Base-by-base conservation (phyloP, 92 coral and sea anemone genomes). In the Porites divaricata region DNA sequence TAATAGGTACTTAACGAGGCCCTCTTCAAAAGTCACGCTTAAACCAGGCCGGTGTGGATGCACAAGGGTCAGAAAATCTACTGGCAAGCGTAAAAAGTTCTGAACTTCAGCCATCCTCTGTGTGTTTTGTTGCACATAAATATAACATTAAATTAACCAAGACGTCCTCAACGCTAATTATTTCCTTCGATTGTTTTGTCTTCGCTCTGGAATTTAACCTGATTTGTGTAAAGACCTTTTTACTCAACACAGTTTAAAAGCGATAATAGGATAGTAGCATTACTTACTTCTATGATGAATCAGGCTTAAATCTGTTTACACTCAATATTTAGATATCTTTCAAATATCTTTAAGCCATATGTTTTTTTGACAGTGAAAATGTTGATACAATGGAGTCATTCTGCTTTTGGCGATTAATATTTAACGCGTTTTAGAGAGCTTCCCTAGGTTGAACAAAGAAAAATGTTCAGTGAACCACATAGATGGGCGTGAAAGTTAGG, bases 351-450 rank as follows among this genome's bases (percentile, higher is more conserved):
- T 20, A 7, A 2, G 2, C 70, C 17, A 19, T 28, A 41, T 20
- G 41, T 14, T 71, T 15, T 15, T 54, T 81, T 41, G 78, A 21
- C 3, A 16, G 59, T 69, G 23, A 59, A 81, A 59, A 71, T 71
- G 54, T 54, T 35, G 54, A 48, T 21, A 24, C 9, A 45, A 81
- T 70, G 67, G 70, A 78, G 77, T 81, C 86, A 81, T 49, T 8
- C 59, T 19, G n/a, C 25, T 10, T 28, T 20, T 81, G 70, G 51
- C 15, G 23, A 56, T 81, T 15, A 70, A 81, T 81, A 81, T 52
- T 70, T 81, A 57, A 81, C 22, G 12, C 10, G 9, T 22, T 9
- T 10, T 11, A 28, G 12, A 70, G 20, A 9, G 41, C 17, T 45
- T 54, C 25, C 54, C 51, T 15, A 58, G 66, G 24, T n/a, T 11